phyloP scores from a whole-genome alignment of 1,140 invertebrate genomes.

The Lysiphlebus fabarum region DNA sequence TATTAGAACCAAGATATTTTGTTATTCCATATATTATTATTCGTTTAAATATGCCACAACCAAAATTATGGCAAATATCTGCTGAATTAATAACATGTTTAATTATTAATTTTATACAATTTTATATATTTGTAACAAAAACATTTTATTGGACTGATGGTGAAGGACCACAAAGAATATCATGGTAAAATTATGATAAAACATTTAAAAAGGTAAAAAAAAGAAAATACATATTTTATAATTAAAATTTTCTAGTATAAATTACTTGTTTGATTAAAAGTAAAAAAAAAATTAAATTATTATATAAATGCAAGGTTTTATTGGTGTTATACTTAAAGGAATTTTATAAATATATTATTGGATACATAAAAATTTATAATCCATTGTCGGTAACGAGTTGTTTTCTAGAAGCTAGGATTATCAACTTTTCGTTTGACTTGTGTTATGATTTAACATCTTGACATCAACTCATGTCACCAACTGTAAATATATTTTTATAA shows the following conservation, averaged over 20 bases:
- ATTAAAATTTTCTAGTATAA: neutral
- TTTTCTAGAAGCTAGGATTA: too few relatives aligned
- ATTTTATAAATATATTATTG: too few relatives aligned
- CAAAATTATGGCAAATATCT: conserved; percentile 56
- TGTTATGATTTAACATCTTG: too few relatives aligned
- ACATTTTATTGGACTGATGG: conserved; percentile 81
- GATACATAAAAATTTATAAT: too few relatives aligned
- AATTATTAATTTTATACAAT: conserved; percentile 72
- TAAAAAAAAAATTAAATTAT: too few relatives aligned
- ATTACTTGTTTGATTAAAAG: neutral
- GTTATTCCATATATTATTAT: conserved; percentile 87
- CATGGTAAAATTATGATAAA: conserved; percentile 84
- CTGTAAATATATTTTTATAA: too few relatives aligned
- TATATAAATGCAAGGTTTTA: too few relatives aligned
- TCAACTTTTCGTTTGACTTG: too few relatives aligned
- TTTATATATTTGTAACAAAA: conserved; percentile 80
- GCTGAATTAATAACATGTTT: conserved; percentile 70
- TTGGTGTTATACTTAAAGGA: too few relatives aligned
- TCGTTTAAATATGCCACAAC: conserved; percentile 66
- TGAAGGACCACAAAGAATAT: conserved; percentile 77
- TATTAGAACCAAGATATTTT: conserved; percentile 93
- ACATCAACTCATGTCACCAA: too few relatives aligned
- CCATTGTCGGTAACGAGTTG: too few relatives aligned
- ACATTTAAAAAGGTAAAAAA: too few relatives aligned
- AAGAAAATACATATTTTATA: conserved; percentile 9